phyloP scores from a whole-genome alignment of 2,797 vertebrate species.

The Lindbergichthys nudifrons region DNA sequence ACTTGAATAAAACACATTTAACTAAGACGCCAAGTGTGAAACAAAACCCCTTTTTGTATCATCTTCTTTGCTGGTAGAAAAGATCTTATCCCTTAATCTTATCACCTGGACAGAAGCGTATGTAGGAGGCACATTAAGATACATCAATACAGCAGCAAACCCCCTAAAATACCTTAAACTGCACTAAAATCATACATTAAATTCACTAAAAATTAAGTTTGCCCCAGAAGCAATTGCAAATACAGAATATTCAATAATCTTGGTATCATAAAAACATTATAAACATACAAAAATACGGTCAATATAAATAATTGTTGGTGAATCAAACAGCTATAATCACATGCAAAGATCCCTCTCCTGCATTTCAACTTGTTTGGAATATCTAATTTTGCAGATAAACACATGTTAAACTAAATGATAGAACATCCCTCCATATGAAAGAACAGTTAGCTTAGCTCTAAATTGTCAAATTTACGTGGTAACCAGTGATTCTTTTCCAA shows the following conservation, averaged over 20 bases:
- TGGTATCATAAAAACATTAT: constrained; percentile 25
- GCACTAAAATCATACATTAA: constrained; percentile 18
- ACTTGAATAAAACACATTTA: not conserved
- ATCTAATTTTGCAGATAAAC: constrained; percentile 48
- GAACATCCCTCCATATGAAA: constrained; percentile 19
- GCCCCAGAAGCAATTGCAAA: constrained; percentile 1
- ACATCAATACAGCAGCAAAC: constrained; percentile 31
- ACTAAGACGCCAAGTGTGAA: not conserved
- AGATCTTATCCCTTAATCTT: not conserved
- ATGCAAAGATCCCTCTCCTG: constrained; percentile 5
- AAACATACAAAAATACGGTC: constrained; percentile 20
- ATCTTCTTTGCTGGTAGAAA: not conserved
- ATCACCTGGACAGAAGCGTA: not conserved
- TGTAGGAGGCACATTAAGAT: not conserved
- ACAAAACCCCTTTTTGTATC: not conserved
- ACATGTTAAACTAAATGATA: not conserved
- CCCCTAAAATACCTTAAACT: constrained; percentile 25
- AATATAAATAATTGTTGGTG: constrained; percentile 65
- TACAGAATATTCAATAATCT: constrained; percentile 16
- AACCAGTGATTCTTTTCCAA: not conserved
- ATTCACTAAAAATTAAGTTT: constrained; percentile 6
- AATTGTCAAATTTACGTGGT: no score
- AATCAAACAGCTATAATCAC: constrained; percentile 26
- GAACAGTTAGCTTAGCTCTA: constrained; percentile 10
- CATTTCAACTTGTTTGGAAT: constrained; percentile 3